phyloP scores from a whole-genome alignment of 2,888 invertebrate genomes.

The Brachylomia viminalis region DNA sequence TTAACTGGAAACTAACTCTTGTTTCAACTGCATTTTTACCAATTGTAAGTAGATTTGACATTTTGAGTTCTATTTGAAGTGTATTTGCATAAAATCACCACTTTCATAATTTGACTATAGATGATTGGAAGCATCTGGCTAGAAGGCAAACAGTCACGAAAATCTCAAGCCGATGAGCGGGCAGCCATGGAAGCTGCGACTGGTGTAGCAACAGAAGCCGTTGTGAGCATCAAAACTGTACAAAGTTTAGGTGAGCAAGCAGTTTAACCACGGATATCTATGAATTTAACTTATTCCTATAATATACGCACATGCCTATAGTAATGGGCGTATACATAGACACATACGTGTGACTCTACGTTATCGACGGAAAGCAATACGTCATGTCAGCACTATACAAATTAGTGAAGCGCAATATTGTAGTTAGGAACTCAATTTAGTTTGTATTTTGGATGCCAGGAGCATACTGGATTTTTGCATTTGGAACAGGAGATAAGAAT shows the following conservation, averaged over 20 bases:
- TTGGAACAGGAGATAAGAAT: not conserved
- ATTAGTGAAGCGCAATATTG: not conserved
- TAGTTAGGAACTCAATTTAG: not conserved
- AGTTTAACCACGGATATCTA: too few species aligned
- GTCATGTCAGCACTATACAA: too few species aligned
- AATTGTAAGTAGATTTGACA: conserved; percentile 82
- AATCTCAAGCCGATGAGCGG: conserved; percentile 90
- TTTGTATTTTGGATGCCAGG: conserved; percentile 3
- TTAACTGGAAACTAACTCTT: conserved; percentile 91
- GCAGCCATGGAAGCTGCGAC: conserved; percentile 91
- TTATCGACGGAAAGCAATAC: not conserved
- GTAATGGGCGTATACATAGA: too few species aligned
- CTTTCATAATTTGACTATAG: conserved; percentile 65
- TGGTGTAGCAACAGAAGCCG: conserved; percentile 92
- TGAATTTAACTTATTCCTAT: not conserved
- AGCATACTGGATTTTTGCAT: too few species aligned
- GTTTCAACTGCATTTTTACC: conserved; percentile 91
- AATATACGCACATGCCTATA: not conserved
- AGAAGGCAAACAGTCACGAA: conserved; percentile 90
- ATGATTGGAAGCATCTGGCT: conserved; percentile 91
- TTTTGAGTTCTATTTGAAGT: not conserved
- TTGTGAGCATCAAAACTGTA: conserved; percentile 92
- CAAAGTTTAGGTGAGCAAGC: conserved; percentile 90
- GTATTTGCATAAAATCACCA: not conserved
- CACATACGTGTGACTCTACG: not conserved